phyloP scores from a whole-genome alignment of 2,888 invertebrate genomes.

The Nephrotoma appendiculata region DNA sequence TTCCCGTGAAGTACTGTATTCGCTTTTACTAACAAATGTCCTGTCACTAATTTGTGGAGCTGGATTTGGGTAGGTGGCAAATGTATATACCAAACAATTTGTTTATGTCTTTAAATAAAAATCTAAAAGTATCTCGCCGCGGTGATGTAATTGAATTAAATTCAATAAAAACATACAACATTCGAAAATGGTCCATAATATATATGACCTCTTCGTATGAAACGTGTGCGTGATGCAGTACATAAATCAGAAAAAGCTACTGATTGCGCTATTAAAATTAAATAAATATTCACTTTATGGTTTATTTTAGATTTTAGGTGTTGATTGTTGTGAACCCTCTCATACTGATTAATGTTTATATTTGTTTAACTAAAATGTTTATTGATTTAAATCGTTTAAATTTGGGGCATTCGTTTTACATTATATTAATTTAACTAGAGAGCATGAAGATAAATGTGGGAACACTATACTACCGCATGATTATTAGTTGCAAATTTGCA shows the following conservation, averaged over 20 bases:
- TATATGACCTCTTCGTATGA: neutral
- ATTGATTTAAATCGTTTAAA: neutral
- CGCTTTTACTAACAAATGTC: slow-evolving; percentile 79
- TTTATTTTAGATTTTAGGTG: neutral
- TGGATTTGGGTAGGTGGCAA: slow-evolving; percentile 68
- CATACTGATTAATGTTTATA: neutral
- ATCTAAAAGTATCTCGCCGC: neutral
- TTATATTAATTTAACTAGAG: neutral
- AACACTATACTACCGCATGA: too few relatives aligned
- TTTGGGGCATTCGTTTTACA: neutral
- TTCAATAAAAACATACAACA: neutral
- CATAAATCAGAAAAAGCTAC: neutral
- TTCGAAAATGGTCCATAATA: neutral
- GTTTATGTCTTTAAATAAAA: neutral
- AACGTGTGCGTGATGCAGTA: neutral
- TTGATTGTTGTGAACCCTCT: neutral
- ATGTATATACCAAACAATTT: neutral
- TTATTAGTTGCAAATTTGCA: too few relatives aligned
- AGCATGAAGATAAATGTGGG: too few relatives aligned
- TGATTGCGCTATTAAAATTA: neutral
- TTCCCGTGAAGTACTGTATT: slow-evolving; percentile 78
- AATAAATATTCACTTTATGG: neutral
- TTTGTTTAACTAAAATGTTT: neutral
- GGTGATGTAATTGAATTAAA: neutral
- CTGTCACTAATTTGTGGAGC: slow-evolving; percentile 80